Base-by-base conservation (phyloP, 2,113 vertebrate species). In the Casuarius casuarius region DNA sequence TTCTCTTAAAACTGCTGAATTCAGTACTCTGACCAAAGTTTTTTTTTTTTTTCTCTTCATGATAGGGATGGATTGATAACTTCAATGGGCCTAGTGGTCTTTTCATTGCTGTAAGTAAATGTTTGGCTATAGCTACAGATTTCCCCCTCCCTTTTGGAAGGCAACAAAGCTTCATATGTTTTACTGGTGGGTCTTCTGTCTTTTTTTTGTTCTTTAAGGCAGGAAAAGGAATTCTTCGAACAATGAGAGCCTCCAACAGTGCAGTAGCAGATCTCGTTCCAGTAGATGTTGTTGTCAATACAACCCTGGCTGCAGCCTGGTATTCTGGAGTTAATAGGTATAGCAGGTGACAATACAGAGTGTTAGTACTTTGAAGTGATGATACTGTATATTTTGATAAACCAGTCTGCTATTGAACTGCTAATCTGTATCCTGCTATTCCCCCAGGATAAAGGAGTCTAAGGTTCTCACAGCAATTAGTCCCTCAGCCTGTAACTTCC, bases 11-110 rank as follows among this genome's bases (percentile, higher is more conserved):
- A 51, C 49, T 90, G 35, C 65, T 85, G 68, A 74, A 23, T 86
- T 68, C 7, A 38, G 2, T 59, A 20, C 17, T 77, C 63, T 95
- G 90, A 94, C 72, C 25, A 56, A 90, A 58, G 65, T 23, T 19
- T 89, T 84, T 56, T 31, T 46, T 19, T 54, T 29, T 7, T 52
- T 52, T 26, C 62, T 56, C 81, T 94, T 97, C 23, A 23, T 90
- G 80, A 96, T 92, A 99, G 99, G 99, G 99, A 87, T 99, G 99
- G 99, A 99, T 99, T 90, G 99, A 99, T 98, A 99, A 99, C 97
- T 99, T 99, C 97, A 99, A 99, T 91, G 99, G 99, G 95, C 99
- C 99, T 29, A 99, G 99, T 98, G 99, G 99, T 96, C 98, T 99
- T 92, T 99, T 99, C 94, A 99, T 99, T 96, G 99, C 99, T 80